Conservation (phyloP, 92 coral and sea anemone genomes). For the Siderastrea siderea region DNA sequence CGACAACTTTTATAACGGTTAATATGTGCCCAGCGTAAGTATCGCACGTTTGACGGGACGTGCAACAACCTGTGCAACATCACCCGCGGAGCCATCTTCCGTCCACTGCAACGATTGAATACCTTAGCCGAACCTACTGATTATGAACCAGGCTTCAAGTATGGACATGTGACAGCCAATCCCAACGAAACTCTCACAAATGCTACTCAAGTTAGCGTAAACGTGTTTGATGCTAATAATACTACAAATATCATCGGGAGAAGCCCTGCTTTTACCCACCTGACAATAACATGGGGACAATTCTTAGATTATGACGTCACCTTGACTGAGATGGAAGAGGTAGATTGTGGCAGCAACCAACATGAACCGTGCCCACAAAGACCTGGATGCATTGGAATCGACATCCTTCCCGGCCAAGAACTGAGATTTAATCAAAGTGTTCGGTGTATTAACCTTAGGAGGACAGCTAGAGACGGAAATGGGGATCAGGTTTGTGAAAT, state of each 20-base stretch:
- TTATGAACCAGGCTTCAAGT: background rate
- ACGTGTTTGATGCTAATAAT: background rate
- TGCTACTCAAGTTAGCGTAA: background rate
- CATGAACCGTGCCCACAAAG: background rate
- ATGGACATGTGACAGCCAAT: background rate
- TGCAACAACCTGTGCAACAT: slow-evolving; percentile 52
- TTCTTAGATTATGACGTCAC: slow-evolving; percentile 39
- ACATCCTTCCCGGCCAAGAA: background rate
- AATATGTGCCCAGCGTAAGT: background rate
- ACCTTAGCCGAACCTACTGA: background rate
- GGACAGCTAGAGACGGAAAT: background rate
- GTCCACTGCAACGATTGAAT: background rate
- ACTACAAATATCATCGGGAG: background rate
- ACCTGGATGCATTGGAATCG: background rate
- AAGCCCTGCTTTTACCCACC: background rate
- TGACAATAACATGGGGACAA: slow-evolving; percentile 47
- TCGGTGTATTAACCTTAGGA: background rate
- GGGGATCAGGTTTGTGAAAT: slow-evolving; percentile 13
- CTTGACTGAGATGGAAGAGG: background rate
- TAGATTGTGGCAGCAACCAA: background rate
- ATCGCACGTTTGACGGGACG: slow-evolving; percentile 46
- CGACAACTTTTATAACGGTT: background rate
- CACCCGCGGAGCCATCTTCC: slow-evolving; percentile 9
- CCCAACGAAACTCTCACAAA: background rate
- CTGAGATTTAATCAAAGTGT: background rate